These are phyloP conservation scores for Vulpes ferrilata DNA, from an alignment of 2,113 vertebrate species.

Conservation along the genomic window DNA sequence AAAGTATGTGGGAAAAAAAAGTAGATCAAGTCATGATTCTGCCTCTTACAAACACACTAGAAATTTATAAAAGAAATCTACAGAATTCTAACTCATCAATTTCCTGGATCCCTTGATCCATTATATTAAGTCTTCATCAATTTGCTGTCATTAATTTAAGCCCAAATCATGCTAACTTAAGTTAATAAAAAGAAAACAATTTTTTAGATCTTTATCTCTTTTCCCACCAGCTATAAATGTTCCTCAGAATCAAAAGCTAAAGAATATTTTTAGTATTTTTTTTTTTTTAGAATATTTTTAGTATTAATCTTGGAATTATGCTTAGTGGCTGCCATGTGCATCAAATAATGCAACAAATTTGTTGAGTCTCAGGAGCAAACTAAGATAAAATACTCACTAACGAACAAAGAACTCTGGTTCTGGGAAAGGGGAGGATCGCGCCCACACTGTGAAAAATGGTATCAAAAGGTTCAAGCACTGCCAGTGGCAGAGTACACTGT, in stretches of 20 bases:
- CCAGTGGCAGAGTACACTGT: neutral
- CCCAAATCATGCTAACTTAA: neutral
- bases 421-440: neutral
- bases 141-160: conserved; percentile 41
- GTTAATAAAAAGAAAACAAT: neutral
- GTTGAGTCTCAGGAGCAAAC: neutral
- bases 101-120: neutral
- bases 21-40: conserved; percentile 1
- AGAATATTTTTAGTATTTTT: conserved; percentile 21
- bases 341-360: conserved; percentile 29
- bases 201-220: conserved; percentile 21
- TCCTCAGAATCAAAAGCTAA: conserved; percentile 39
- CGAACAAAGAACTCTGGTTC: neutral
- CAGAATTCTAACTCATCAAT: conserved; percentile 38
- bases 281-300: conserved; percentile 29
- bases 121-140: neutral
- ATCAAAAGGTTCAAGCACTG: neutral
- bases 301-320: conserved; percentile 3
- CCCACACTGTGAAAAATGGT: neutral
- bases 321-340: neutral
- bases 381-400: conserved; percentile 36
- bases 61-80: conserved; percentile 32
- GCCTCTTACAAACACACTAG: neutral
- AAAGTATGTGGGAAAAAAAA: neutral
- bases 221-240: neutral